Evolutionary conservation across 2,113 vertebrate genomes (phyloP).

Genomic region (Periophthalmodon schlosseri): DNA sequence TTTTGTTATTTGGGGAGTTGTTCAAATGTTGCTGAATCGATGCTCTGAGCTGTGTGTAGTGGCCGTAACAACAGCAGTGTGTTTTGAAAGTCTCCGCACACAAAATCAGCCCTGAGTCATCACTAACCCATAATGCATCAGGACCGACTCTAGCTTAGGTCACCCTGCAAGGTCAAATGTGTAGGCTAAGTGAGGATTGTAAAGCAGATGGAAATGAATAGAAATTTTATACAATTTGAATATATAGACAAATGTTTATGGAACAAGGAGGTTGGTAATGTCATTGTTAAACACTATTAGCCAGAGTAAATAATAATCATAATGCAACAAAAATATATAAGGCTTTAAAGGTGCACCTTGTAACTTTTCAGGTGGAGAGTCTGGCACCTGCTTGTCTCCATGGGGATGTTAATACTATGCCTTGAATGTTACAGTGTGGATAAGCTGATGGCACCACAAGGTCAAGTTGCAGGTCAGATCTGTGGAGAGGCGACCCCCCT

Average conservation of each 20-base stretch:
- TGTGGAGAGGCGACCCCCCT: too few relatives aligned
- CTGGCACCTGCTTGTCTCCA: too few relatives aligned
- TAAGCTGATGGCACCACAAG: too few relatives aligned
- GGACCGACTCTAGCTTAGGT: not conserved
- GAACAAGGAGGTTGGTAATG: not conserved
- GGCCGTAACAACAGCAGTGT: not conserved
- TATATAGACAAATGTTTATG: not conserved
- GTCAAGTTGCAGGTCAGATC: too few relatives aligned
- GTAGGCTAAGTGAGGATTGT: not conserved
- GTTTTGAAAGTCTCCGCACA: not conserved
- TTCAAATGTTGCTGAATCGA: not conserved
- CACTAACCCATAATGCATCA: not conserved
- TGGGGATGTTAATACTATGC: too few relatives aligned
- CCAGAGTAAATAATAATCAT: too few relatives aligned
- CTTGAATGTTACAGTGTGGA: too few relatives aligned
- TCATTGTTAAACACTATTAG: too few relatives aligned
- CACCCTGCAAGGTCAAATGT: not conserved
- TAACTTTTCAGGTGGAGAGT: too few relatives aligned
- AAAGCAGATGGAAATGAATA: not conserved
- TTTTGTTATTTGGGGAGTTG: not conserved
- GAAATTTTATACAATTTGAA: too few relatives aligned
- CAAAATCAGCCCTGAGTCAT: slow-evolving; percentile 9
- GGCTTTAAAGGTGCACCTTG: too few relatives aligned
- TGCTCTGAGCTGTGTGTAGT: not conserved
- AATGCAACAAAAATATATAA: too few relatives aligned